Conservation (phyloP, 2,797 vertebrate species). For the Gallinago stenura region DNA sequence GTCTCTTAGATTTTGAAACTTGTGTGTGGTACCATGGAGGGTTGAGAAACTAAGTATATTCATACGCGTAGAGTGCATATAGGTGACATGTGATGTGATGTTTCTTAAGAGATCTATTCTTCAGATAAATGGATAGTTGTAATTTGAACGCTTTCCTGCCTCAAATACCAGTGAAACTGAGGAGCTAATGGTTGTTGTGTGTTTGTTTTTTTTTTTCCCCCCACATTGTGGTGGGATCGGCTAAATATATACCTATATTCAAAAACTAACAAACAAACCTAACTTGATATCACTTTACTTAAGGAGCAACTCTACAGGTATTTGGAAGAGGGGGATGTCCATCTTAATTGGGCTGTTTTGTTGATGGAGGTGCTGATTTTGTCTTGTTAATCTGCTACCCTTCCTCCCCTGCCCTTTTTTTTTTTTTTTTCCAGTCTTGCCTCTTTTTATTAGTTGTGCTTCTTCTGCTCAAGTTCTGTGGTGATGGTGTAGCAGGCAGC, state of each 20-base stretch:
- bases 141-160: not conserved
- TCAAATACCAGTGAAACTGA: not conserved
- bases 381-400: not conserved
- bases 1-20: not conserved
- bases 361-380: not conserved
- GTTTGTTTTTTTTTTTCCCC: not conserved
- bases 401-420: too few relatives aligned
- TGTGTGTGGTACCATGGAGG: not conserved
- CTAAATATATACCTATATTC: not conserved
- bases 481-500: not conserved
- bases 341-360: not conserved
- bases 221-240: rapidly evolving
- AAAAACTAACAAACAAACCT: not conserved
- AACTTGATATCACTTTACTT: not conserved
- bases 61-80: rapidly evolving
- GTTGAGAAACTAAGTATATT: not conserved
- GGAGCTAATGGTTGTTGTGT: not conserved
- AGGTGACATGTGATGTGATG: not conserved
- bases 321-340: not conserved
- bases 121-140: not conserved
- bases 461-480: not conserved
- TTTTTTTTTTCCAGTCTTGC: not conserved
- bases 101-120: not conserved
- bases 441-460: not conserved
- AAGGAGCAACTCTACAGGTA: not conserved